These are phyloP conservation scores for Beroe forskalii DNA, from an alignment of 37 sponge, comb jelly and placozoan species.

Conservation along the genomic window DNA sequence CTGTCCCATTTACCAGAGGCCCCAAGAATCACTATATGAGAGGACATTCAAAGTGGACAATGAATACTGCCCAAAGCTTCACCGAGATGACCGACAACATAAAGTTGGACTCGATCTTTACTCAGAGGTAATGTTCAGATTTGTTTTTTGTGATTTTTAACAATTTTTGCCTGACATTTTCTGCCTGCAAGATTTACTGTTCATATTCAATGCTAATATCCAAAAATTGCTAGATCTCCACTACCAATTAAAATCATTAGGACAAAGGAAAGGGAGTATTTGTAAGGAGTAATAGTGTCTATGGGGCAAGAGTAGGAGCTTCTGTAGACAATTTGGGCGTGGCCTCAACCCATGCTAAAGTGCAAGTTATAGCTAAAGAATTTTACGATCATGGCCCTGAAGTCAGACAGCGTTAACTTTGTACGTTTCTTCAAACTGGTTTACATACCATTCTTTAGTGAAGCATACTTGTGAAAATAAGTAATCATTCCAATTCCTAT, in stretches of 20 bases:
- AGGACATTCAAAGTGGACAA: constrained; percentile 37
- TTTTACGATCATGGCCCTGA: constrained; percentile 60
- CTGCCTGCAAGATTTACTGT: too few relatives aligned
- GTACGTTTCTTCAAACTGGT: too few relatives aligned
- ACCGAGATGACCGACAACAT: constrained; percentile 62
- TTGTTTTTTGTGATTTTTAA: background rate
- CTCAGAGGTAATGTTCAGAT: constrained; percentile 23
- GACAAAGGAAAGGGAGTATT: constrained; percentile 16
- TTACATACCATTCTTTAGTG: too few relatives aligned
- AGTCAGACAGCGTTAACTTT: constrained; percentile 56
- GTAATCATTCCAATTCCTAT: too few relatives aligned
- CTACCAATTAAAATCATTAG: too few relatives aligned
- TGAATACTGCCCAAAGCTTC: constrained; percentile 17
- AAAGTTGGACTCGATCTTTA: constrained; percentile 27
- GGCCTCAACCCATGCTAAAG: constrained; percentile 36
- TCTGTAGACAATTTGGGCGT: constrained; percentile 36
- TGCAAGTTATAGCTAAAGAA: background rate
- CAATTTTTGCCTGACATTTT: too few relatives aligned
- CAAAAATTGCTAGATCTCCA: too few relatives aligned
- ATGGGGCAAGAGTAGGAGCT: constrained; percentile 29
- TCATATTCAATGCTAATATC: background rate
- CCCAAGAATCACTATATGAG: constrained; percentile 34
- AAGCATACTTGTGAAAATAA: too few relatives aligned
- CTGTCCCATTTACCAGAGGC: constrained; percentile 15
- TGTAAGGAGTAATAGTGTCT: constrained; percentile 1